These are phyloP conservation scores for Chionoecetes opilio DNA, from an alignment of 1,140 invertebrate species.

Conservation along the genomic window DNA sequence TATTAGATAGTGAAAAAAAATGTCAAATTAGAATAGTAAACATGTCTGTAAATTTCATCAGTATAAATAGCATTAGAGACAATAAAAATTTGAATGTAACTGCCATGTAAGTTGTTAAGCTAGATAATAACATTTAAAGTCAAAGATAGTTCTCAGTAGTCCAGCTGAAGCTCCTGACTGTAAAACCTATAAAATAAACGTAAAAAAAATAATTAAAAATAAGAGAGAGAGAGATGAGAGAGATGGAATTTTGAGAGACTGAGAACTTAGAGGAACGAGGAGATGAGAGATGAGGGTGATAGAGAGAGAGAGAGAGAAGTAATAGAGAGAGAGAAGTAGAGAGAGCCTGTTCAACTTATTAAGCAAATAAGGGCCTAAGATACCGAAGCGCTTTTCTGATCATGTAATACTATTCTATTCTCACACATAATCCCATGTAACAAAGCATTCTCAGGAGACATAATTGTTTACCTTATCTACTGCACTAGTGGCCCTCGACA, in stretches of 20 bases:
- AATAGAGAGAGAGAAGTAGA: not conserved
- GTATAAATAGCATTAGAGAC: not conserved
- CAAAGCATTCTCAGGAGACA: not conserved
- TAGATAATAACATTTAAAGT: too few relatives aligned
- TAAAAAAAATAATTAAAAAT: too few relatives aligned
- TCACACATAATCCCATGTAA: not conserved
- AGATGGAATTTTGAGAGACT: not conserved
- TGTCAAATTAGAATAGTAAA: too few relatives aligned
- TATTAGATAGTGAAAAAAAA: too few relatives aligned
- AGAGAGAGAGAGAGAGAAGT: conserved; percentile 16
- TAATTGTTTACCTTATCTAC: not conserved
- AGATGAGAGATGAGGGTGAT: not conserved
- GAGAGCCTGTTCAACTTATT: too few relatives aligned
- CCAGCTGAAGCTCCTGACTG: too few relatives aligned
- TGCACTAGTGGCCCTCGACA: not conserved
- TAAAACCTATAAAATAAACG: too few relatives aligned
- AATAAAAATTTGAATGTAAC: not conserved
- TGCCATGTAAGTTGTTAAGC: not conserved
- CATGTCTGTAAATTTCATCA: too few relatives aligned
- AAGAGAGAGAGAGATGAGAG: conserved; percentile 38
- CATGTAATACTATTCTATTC: too few relatives aligned
- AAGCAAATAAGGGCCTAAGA: not conserved
- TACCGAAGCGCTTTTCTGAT: not conserved
- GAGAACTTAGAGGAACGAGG: not conserved
- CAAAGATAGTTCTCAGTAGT: too few relatives aligned